A percentile compares a stretch with the other conserved stretches of the same genome.
These are phyloP conservation scores for Cephalopholis sonnerati DNA, from an alignment of 2,113 vertebrate genomes.

Conservation along the genomic window DNA sequence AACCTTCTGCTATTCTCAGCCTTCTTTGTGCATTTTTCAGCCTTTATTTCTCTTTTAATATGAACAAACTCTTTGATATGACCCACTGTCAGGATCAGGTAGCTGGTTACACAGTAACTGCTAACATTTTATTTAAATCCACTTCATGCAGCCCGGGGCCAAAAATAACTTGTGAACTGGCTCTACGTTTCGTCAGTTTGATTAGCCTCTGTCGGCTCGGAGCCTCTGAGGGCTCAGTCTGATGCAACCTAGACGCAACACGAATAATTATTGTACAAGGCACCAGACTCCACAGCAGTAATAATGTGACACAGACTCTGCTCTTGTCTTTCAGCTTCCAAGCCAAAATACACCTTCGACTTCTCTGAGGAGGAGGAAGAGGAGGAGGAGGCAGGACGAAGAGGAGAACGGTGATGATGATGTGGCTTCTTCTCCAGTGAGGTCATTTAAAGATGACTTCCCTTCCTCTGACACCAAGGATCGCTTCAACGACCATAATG, in stretches of 20 bases:
- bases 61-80: not conserved
- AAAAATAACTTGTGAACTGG: constrained; percentile 16
- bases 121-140: constrained; percentile 19
- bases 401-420: constrained; percentile 89
- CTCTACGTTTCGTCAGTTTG: not conserved
- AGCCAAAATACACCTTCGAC: constrained; percentile 98
- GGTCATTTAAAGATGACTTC: constrained; percentile 89
- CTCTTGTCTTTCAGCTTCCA: constrained; percentile 86
- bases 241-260: constrained; percentile 60
- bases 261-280: constrained; percentile 1
- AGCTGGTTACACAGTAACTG: not conserved
- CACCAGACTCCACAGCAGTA: not conserved
- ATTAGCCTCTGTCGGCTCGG: constrained; percentile 2
- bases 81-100: constrained; percentile 79
- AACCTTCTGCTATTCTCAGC: not conserved
- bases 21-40: no score
- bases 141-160: not conserved
- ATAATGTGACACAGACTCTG: constrained; percentile 11
- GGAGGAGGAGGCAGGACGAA: constrained; percentile 83
- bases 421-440: constrained; percentile 86
- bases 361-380: constrained; percentile 96
- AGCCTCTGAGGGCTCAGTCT: constrained; percentile 14
- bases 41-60: not conserved
- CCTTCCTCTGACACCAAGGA: constrained; percentile 80
- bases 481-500: constrained; percentile 48